Percentiles rank a stretch among this genome's conserved stretches.
Evolutionary conservation across 1,140 invertebrate genomes (phyloP).

Genomic region (Drosophila miranda): DNA sequence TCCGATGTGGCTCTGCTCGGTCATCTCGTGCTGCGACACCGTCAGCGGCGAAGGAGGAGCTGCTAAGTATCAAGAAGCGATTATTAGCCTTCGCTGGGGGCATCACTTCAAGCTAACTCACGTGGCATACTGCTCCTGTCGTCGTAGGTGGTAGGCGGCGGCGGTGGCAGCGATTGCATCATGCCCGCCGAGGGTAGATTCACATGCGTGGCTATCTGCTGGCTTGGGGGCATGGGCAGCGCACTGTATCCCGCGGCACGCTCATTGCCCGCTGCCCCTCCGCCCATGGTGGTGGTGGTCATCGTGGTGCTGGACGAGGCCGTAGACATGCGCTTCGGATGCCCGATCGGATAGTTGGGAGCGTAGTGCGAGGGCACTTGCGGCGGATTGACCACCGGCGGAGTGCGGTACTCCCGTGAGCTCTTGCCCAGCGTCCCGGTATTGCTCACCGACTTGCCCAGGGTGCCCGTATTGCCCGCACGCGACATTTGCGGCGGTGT

Average conservation of each 20-base stretch:
- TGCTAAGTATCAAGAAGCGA: slow-evolving; percentile 71
- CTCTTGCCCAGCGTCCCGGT: slow-evolving; percentile 87
- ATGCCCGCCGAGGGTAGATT: slow-evolving; percentile 85
- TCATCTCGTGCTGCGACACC: slow-evolving; percentile 82
- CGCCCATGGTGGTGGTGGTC: slow-evolving; percentile 60
- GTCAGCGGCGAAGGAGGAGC: slow-evolving; percentile 91
- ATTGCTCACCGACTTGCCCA: slow-evolving; percentile 83
- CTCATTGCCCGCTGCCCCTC: slow-evolving; percentile 82
- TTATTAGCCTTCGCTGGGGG: neutral
- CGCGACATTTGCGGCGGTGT: slow-evolving; percentile 94
- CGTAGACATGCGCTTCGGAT: slow-evolving; percentile 85
- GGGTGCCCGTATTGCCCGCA: slow-evolving; percentile 83
- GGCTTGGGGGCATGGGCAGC: slow-evolving; percentile 86
- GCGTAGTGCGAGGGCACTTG: slow-evolving; percentile 97
- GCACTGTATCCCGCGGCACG: slow-evolving; percentile 93
- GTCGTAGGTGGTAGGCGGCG: slow-evolving; percentile 85
- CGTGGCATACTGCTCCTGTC: slow-evolving; percentile 90
- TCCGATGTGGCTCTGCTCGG: slow-evolving; percentile 83
- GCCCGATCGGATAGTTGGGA: slow-evolving; percentile 94
- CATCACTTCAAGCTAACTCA: slow-evolving; percentile 83
- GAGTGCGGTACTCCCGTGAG: slow-evolving; percentile 94
- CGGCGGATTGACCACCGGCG: slow-evolving; percentile 96
- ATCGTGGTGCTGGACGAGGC: slow-evolving; percentile 49
- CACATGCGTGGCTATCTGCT: slow-evolving; percentile 85
- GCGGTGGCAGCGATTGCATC: slow-evolving; percentile 89